These are phyloP conservation scores for Ricordea florida DNA, from an alignment of 92 coral and sea anemone genomes.

Conservation along the genomic window DNA sequence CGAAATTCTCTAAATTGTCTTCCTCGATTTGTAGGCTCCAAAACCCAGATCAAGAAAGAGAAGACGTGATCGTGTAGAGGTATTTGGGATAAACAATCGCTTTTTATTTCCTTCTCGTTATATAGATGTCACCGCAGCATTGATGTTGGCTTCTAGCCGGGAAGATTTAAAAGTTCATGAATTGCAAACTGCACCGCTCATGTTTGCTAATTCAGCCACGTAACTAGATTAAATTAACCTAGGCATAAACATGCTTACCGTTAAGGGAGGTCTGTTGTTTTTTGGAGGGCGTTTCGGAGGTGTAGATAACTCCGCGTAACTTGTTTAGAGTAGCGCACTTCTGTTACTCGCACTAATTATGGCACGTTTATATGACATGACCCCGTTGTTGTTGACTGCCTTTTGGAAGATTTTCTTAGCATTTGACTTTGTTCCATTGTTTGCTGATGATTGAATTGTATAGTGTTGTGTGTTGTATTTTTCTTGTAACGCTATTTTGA, in stretches of 20 bases:
- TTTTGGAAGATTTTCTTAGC: background rate
- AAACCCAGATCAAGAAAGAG: constrained; percentile 72
- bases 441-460: background rate
- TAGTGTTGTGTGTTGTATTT: constrained; percentile 1
- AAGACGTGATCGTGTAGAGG: constrained; percentile 75
- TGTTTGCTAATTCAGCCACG: background rate
- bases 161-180: background rate
- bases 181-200: background rate
- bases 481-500: background rate
- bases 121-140: background rate
- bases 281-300: constrained; percentile 12
- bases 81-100: constrained; percentile 1
- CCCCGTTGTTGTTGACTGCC: constrained; percentile 17
- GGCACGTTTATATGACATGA: constrained; percentile 30
- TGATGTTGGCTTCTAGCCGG: background rate
- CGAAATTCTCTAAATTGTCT: background rate
- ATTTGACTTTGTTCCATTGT: constrained; percentile 11
- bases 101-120: background rate
- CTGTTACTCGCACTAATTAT: constrained; percentile 24
- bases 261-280: background rate
- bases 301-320: constrained; percentile 6
- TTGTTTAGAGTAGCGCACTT: constrained; percentile 37
- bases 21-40: constrained; percentile 67
- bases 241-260: background rate
- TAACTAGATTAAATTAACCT: background rate